phyloP scores from a whole-genome alignment of 2,113 vertebrate genomes.

The Macquaria ambigua region DNA sequence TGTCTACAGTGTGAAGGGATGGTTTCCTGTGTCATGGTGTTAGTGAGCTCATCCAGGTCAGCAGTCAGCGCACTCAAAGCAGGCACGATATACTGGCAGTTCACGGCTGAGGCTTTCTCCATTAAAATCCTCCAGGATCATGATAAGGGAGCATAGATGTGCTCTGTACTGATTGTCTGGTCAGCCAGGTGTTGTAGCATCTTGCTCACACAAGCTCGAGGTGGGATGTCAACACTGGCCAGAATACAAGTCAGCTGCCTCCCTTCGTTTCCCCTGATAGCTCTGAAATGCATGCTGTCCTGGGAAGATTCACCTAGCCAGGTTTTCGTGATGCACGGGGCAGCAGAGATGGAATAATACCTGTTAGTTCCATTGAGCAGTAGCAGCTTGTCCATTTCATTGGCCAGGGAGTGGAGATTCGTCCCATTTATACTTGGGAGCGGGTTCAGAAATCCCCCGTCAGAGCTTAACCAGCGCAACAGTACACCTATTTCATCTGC shows the following conservation, averaged over 20 bases:
- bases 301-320: neutral
- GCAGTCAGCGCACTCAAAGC: neutral
- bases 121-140: neutral
- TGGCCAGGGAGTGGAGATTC: neutral
- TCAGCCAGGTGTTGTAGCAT: neutral
- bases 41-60: conserved; percentile 41
- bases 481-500: conserved; percentile 14
- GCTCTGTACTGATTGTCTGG: neutral
- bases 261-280: neutral
- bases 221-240: neutral
- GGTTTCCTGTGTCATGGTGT: conserved; percentile 25
- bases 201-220: neutral
- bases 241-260: neutral
- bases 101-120: neutral
- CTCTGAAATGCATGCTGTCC: neutral
- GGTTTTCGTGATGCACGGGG: neutral
- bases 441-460: conserved; percentile 3
- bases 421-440: neutral
- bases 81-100: neutral
- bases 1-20: neutral
- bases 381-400: neutral
- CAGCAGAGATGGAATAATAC: neutral
- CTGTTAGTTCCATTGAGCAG: neutral
- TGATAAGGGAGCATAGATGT: neutral
- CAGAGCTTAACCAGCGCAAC: neutral